Percentiles rank a stretch among this genome's conserved stretches.
Conservation (phyloP, 2,888 invertebrate genomes). For the Tipula unca region DNA sequence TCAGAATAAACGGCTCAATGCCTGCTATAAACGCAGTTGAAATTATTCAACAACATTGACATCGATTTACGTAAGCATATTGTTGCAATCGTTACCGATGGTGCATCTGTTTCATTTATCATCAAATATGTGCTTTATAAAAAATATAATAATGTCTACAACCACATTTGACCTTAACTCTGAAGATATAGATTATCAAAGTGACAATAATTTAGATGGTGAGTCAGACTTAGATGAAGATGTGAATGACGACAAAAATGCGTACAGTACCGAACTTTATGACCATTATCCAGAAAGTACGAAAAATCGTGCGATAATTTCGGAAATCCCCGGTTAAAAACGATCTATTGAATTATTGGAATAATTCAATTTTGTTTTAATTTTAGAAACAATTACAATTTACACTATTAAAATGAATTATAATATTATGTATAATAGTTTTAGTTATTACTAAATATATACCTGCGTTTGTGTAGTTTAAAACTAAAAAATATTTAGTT, state of each 20-base stretch:
- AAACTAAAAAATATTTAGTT: too few relatives aligned
- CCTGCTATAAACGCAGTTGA: neutral
- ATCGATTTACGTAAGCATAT: conserved; percentile 24
- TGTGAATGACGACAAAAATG: neutral
- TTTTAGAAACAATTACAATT: too few relatives aligned
- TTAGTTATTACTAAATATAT: too few relatives aligned
- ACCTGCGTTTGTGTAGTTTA: too few relatives aligned
- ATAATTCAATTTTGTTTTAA: too few relatives aligned
- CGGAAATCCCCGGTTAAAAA: neutral
- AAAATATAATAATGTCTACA: conserved; percentile 23
- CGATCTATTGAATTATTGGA: too few relatives aligned
- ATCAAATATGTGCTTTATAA: conserved; percentile 26
- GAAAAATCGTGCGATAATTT: neutral
- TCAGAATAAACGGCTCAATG: too few relatives aligned
- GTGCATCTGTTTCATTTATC: conserved; percentile 23
- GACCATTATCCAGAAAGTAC: neutral
- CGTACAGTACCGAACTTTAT: neutral
- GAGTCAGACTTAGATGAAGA: neutral
- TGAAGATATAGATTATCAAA: neutral
- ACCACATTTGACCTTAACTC: conserved; percentile 21
- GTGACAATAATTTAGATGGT: neutral
- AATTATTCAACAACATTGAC: conserved; percentile 19
- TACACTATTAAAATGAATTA: too few relatives aligned
- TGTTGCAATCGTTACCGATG: conserved; percentile 26
- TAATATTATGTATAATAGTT: too few relatives aligned